These are phyloP conservation scores for Branchellion lobata DNA, from an alignment of 2,888 invertebrate species.

Conservation along the genomic window DNA sequence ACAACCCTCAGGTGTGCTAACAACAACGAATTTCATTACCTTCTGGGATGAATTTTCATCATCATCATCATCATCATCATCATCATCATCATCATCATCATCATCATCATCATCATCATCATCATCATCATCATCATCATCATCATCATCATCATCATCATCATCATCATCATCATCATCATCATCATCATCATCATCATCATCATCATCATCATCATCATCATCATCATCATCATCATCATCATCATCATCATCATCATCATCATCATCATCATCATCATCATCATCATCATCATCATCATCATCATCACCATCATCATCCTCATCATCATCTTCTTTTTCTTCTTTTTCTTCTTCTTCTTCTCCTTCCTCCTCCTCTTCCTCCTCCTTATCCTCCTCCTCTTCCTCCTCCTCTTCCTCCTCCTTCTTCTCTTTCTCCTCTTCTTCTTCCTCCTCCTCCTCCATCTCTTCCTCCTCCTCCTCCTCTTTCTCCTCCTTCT, in stretches of 20 bases:
- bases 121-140: slow-evolving; percentile 30
- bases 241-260: slow-evolving; percentile 40
- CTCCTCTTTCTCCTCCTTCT: no score
- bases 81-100: neutral
- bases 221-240: slow-evolving; percentile 40
- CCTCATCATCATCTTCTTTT: slow-evolving; percentile 20
- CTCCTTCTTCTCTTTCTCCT: no score
- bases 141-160: slow-evolving; percentile 35
- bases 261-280: slow-evolving; percentile 41
- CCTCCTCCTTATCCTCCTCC: no score
- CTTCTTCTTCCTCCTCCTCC: no score
- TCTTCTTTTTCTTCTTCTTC: slow-evolving; percentile 29
- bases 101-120: neutral
- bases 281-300: slow-evolving; percentile 42
- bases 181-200: slow-evolving; percentile 18
- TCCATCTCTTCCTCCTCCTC: no score
- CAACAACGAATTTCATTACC: no score
- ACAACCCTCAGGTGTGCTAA: no score
- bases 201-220: slow-evolving; percentile 25
- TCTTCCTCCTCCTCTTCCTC: slow-evolving; percentile 1
- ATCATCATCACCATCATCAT: slow-evolving; percentile 42
- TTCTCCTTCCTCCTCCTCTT: slow-evolving; percentile 29
- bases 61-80: slow-evolving; percentile 37
- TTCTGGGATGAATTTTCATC: neutral
- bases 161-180: slow-evolving; percentile 36